Evolutionary conservation across 2,888 invertebrate species (phyloP).

Genomic region (Taphrorychus bicolor): DNA sequence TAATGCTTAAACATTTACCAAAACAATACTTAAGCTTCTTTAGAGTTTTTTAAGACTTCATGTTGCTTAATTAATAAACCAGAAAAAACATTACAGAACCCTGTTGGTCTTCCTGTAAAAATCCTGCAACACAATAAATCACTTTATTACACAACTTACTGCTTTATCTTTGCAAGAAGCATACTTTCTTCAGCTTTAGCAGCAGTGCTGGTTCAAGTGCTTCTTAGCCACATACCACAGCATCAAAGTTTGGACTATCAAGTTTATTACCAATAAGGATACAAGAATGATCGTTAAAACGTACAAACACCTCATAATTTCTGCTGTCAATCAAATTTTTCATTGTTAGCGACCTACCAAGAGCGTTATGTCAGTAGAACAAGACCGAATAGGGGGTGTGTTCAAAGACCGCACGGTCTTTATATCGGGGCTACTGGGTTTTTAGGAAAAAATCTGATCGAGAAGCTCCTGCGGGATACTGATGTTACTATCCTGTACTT

Average conservation of each 20-base stretch:
- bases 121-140: too few species aligned
- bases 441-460: conserved; percentile 60
- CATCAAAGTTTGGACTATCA: background rate
- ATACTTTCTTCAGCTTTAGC: too few species aligned
- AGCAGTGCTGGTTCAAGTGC: background rate
- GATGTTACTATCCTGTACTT: conserved; percentile 58
- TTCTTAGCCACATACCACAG: background rate
- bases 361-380: conserved; percentile 24
- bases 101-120: too few species aligned
- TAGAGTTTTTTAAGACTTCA: too few species aligned
- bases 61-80: too few species aligned
- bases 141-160: too few species aligned
- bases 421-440: conserved; percentile 59
- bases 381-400: conserved; percentile 45
- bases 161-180: too few species aligned
- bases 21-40: too few species aligned
- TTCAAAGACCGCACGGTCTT: conserved; percentile 55
- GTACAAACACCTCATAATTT: background rate
- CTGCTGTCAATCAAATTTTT: too few species aligned
- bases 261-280: background rate
- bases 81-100: too few species aligned
- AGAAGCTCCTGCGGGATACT: conserved; percentile 58
- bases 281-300: background rate
- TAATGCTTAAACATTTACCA: too few species aligned
- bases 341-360: background rate